Base-by-base conservation (phyloP, 1,140 invertebrate species). In the Aphelinus atriplicis region DNA sequence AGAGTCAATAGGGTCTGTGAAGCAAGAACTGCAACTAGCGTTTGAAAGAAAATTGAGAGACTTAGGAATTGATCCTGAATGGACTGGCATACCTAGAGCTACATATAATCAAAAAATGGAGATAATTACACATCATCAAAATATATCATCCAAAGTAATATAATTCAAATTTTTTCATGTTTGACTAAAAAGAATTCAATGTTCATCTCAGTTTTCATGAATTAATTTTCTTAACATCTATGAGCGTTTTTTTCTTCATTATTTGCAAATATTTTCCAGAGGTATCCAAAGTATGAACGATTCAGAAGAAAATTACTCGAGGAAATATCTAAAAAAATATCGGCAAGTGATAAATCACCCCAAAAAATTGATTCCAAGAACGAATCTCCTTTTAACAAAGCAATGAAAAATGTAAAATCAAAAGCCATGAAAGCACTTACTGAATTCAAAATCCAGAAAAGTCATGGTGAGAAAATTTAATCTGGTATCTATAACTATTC, bases 1-100 rank as follows among this genome's bases (percentile, higher is more conserved):
- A 7, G n/a, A 51, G 7, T 69, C 72, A 6, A 64, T 78, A 1
- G 69, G 80, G 3, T 75, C 81, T 62, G 69, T 84, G 3, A 82
- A 78, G 46, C 67, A 78, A 67, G 80, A 83, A 57, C 66, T 85
- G 56, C 65, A 76, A 48, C 71, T 83, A 45, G 72, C 76, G 60
- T 83, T 88, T 47, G 78, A 86, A 45, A 76, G 81, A 6, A 85
- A 83, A 71, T 77, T 92, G 75, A 83, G 84, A 73, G 85, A 88
- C 73, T 81, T 90, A 53, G 90, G 91, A 53, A 86, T 91, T 6
- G 90, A 91, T 82, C 89, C 90, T 4, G 86, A 90, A 48, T 90
- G 87, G 85, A 86, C 82, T 7, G 88, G 88, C 65, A 83, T 91
- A 78, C 85, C 89, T 0, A 80, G 82, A 75, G 85, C 81, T 69